These are phyloP conservation scores for Criorhina ranunculi DNA, from an alignment of 2,888 invertebrate species.

Conservation along the genomic window DNA sequence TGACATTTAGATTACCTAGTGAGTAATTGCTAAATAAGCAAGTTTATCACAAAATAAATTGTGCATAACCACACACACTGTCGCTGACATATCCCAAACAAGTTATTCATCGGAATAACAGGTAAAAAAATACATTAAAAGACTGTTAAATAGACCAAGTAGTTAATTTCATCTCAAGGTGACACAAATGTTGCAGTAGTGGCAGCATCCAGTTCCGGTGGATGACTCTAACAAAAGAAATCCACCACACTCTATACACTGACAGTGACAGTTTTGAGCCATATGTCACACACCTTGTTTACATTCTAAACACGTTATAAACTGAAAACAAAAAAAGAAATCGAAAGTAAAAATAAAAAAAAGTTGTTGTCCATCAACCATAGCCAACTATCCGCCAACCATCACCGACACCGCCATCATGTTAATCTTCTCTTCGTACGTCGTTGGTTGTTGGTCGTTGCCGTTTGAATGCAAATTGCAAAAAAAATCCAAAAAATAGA, in stretches of 20 bases:
- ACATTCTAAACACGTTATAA: conserved; percentile 63
- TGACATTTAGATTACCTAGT: conserved; percentile 4
- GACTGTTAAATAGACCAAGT: too few relatives aligned
- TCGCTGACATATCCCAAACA: too few relatives aligned
- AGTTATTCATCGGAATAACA: neutral
- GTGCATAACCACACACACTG: neutral
- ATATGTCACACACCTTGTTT: conserved; percentile 66
- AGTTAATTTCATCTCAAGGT: conserved; percentile 21
- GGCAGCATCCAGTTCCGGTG: conserved; percentile 59
- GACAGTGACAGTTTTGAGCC: conserved; percentile 32
- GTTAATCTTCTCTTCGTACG: conserved; percentile 24
- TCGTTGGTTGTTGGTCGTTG: neutral
- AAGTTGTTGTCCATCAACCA: conserved; percentile 1
- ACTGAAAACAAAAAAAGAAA: conserved; percentile 45
- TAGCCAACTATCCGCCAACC: neutral
- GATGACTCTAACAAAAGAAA: conserved; percentile 61
- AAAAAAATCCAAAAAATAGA: conserved; percentile 60
- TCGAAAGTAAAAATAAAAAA: conserved; percentile 67
- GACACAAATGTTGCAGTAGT: conserved; percentile 32
- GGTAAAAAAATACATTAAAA: neutral
- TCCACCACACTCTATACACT: conserved; percentile 37
- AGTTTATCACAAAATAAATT: conserved; percentile 10
- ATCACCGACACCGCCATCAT: conserved; percentile 19
- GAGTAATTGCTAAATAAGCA: conserved; percentile 1
- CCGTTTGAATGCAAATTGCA: conserved; percentile 71